These are phyloP conservation scores for Lasiurus cinereus DNA, from an alignment of 2,113 vertebrate genomes.

Conservation along the genomic window DNA sequence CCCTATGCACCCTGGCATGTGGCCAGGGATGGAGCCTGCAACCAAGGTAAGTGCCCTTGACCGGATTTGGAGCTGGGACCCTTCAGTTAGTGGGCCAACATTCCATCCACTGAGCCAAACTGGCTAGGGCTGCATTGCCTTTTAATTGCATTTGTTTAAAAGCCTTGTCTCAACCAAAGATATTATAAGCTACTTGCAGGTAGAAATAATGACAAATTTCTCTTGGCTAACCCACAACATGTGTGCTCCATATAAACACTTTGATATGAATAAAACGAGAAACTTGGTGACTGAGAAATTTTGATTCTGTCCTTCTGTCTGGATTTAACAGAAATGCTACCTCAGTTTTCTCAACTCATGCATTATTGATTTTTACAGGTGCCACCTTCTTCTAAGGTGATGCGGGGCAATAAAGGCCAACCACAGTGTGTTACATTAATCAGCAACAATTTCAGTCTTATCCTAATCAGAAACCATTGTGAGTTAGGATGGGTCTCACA, in stretches of 20 bases:
- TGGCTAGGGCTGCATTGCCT: background rate
- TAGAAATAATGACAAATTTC: conserved; percentile 60
- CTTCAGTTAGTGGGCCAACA: background rate
- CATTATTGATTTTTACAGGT: conserved; percentile 82
- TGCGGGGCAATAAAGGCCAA: conserved; percentile 61
- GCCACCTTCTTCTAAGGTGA: conserved; percentile 74
- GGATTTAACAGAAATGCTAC: conserved; percentile 69
- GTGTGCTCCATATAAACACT: conserved; percentile 58
- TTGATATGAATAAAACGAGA: conserved; percentile 61
- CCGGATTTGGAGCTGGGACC: no score
- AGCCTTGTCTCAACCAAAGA: conserved; percentile 51
- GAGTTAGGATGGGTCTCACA: conserved; percentile 59
- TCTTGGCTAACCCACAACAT: conserved; percentile 60
- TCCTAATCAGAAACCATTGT: conserved; percentile 83
- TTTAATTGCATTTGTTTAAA: conserved; percentile 64
- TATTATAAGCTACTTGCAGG: conserved; percentile 70
- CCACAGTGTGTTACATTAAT: conserved; percentile 69
- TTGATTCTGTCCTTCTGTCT: conserved; percentile 58
- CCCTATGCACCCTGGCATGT: rapidly evolving
- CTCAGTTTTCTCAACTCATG: conserved; percentile 71
- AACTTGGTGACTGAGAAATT: conserved; percentile 61
- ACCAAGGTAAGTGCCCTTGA: background rate
- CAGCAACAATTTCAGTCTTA: conserved; percentile 71
- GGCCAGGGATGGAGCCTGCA: background rate
- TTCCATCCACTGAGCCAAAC: background rate